Evolutionary conservation across 2,113 vertebrate species (phyloP).

Genomic region (Blennius ocellaris): DNA sequence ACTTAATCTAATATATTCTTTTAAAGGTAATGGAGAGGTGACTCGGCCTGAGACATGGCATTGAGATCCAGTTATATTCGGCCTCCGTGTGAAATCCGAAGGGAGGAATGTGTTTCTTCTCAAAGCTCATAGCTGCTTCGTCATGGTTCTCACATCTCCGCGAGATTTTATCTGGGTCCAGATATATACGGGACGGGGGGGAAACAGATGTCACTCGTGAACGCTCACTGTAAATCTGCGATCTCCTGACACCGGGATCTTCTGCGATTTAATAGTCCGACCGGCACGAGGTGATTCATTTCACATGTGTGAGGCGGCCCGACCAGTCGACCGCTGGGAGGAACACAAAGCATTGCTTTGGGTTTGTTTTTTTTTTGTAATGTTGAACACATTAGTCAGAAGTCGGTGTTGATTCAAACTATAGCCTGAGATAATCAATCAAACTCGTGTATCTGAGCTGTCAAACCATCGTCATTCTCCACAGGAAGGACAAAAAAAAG

Average conservation of each 20-base stretch:
- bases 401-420: not conserved
- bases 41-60: not conserved
- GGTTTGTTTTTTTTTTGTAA: not conserved
- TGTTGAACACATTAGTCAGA: not conserved
- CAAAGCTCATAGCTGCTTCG: conserved; percentile 40
- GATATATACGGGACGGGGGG: conserved; percentile 27
- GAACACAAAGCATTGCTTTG: not conserved
- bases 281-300: conserved; percentile 11
- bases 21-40: not conserved
- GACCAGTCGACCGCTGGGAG: no score
- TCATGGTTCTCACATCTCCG: conserved; percentile 45
- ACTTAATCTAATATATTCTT: not conserved
- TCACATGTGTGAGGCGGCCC: conserved; percentile 19
- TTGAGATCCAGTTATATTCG: not conserved
- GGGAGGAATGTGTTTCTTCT: conserved; percentile 37
- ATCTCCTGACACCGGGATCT: conserved; percentile 15
- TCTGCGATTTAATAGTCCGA: not conserved
- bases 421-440: not conserved
- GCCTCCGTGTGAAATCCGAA: conserved; percentile 16
- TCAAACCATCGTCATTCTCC: no score
- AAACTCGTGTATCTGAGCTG: not conserved
- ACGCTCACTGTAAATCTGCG: conserved; percentile 41
- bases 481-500: no score
- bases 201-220: conserved; percentile 42
- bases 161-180: no score